These are phyloP conservation scores for Prinia subflava DNA, from an alignment of 2,113 vertebrate species.

Conservation along the genomic window DNA sequence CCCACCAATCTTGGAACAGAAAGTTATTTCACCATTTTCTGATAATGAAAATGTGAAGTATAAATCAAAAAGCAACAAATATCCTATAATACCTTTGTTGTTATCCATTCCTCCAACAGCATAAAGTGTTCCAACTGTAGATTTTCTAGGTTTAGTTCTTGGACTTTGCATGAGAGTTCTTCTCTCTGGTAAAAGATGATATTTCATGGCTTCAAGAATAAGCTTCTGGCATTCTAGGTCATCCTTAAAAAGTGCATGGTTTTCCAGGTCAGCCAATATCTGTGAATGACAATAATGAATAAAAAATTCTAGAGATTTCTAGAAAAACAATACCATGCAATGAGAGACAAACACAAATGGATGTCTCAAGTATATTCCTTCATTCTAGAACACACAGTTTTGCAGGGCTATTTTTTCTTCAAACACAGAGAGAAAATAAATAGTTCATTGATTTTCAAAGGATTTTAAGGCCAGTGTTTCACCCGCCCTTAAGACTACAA, in stretches of 20 bases:
- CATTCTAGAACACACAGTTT: background rate
- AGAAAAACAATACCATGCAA: background rate
- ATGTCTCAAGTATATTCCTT: background rate
- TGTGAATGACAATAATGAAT: slow-evolving; percentile 59
- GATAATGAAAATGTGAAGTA: background rate
- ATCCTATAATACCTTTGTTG: slow-evolving; percentile 75
- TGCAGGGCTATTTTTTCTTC: background rate
- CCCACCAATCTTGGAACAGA: background rate
- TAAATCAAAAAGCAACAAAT: background rate
- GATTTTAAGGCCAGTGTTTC: background rate
- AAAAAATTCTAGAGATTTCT: background rate
- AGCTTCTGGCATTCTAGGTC: slow-evolving; percentile 83
- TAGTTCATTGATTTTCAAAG: background rate
- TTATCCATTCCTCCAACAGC: slow-evolving; percentile 84
- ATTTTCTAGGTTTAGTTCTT: slow-evolving; percentile 82
- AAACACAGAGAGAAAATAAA: background rate
- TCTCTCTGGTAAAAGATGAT: slow-evolving; percentile 82
- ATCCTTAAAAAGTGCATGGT: slow-evolving; percentile 81
- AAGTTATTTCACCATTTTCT: background rate
- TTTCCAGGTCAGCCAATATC: slow-evolving; percentile 82
- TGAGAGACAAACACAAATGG: background rate
- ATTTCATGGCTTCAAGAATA: slow-evolving; percentile 84
- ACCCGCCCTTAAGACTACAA: background rate
- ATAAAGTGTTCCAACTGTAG: slow-evolving; percentile 79
- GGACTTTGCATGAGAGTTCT: slow-evolving; percentile 83